Conservation (phyloP, 2,888 invertebrate species). For the Rhimphoctona megacephalus region DNA sequence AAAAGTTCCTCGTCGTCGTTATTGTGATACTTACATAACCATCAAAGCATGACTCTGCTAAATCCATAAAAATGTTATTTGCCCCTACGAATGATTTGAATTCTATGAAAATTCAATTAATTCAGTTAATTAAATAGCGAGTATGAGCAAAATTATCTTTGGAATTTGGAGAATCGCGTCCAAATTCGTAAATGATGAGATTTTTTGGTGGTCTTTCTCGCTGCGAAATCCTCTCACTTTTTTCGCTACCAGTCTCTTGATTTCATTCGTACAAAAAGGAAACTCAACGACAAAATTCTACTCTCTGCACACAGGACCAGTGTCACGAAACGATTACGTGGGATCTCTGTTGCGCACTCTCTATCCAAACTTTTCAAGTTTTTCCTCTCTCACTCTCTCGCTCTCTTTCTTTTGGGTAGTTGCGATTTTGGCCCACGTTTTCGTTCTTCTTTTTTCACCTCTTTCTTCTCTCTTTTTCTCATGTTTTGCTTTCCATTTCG, state of each 20-base stretch:
- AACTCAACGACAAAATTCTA: constrained; percentile 55
- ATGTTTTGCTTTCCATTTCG: constrained; percentile 53
- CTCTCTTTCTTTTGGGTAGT: constrained; percentile 42
- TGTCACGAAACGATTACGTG: constrained; percentile 64
- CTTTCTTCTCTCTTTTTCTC: constrained; percentile 28
- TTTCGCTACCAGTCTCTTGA: constrained; percentile 38
- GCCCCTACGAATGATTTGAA: not conserved
- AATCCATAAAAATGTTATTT: not conserved
- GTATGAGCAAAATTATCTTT: constrained; percentile 3
- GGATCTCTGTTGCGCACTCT: constrained; percentile 68
- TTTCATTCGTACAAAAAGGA: constrained; percentile 33
- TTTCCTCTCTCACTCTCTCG: constrained; percentile 56
- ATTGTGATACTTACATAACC: not conserved
- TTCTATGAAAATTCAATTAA: not conserved
- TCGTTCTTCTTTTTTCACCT: constrained; percentile 28
- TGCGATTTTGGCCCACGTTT: constrained; percentile 37
- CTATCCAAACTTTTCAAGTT: constrained; percentile 50
- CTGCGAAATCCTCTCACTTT: constrained; percentile 43
- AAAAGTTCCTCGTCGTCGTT: not conserved
- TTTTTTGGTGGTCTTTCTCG: constrained; percentile 18
- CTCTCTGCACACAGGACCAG: constrained; percentile 29
- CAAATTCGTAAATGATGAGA: not conserved
- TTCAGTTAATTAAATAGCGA: constrained; percentile 21
- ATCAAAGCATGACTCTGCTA: not conserved
- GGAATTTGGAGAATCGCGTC: not conserved